Conservation (phyloP, 2,113 vertebrate genomes). For the Plectropomus leopardus region DNA sequence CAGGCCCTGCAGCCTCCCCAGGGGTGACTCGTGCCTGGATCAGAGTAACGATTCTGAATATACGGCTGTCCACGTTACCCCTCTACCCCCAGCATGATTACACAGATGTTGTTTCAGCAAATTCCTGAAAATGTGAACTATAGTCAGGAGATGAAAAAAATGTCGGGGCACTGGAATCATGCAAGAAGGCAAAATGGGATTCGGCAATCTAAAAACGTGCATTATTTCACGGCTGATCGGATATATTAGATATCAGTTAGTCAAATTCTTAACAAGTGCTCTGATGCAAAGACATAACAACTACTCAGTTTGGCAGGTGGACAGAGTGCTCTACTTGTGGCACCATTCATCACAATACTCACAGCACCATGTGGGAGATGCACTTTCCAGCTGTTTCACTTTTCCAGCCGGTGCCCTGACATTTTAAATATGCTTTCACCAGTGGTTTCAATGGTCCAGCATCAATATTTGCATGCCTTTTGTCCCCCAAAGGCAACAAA, state of each 20-base stretch:
- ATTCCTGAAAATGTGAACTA: conserved; percentile 84
- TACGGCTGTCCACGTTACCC: conserved; percentile 43
- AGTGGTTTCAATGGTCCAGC: conserved; percentile 61
- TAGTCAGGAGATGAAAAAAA: background rate
- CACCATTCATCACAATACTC: conserved; percentile 37
- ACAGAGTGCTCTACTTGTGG: conserved; percentile 39
- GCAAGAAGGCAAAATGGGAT: conserved; percentile 58
- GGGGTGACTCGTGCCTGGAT: conserved; percentile 89
- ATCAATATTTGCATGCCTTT: conserved; percentile 83
- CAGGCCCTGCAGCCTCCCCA: conserved; percentile 89
- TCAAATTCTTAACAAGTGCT: background rate
- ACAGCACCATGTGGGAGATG: conserved; percentile 37
- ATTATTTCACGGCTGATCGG: conserved; percentile 33
- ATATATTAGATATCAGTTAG: background rate
- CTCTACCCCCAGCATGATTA: conserved; percentile 85
- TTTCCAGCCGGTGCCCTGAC: conserved; percentile 72
- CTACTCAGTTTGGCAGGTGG: conserved; percentile 2
- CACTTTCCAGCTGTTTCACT: conserved; percentile 71
- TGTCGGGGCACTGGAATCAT: conserved; percentile 26
- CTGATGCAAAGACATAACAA: background rate
- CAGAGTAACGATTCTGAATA: conserved; percentile 80
- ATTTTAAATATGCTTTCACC: conserved; percentile 78
- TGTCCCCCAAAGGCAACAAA: conserved; percentile 75
- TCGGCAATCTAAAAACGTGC: conserved; percentile 36
- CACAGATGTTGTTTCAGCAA: conserved; percentile 91